A percentile compares a stretch with the other conserved stretches of the same genome.
phyloP scores from a whole-genome alignment of 2,888 invertebrate species.

The Coelinius sp. region DNA sequence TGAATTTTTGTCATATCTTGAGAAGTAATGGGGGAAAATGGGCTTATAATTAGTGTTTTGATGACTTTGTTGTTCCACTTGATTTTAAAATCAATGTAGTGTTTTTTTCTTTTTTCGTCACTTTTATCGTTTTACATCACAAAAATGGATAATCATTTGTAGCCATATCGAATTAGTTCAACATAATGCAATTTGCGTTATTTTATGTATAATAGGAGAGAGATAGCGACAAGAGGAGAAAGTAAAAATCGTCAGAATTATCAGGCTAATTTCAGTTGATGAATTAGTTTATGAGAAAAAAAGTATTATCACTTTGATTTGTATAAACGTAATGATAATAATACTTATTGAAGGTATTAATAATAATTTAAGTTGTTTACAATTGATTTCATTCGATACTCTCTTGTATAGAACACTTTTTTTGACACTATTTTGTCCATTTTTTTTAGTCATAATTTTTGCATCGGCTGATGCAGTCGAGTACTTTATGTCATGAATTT shows the following conservation, averaged over 20 bases:
- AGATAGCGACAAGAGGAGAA: background rate
- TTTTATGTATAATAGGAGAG: slow-evolving; percentile 9
- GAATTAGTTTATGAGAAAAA: background rate
- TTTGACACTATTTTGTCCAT: slow-evolving; percentile 46
- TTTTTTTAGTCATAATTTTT: slow-evolving; percentile 42
- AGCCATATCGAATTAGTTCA: slow-evolving; percentile 1
- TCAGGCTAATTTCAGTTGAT: background rate
- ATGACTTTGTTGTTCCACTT: background rate
- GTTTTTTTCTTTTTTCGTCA: background rate
- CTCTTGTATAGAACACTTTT: slow-evolving; percentile 61
- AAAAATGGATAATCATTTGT: slow-evolving; percentile 17
- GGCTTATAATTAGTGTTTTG: background rate
- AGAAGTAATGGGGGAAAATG: background rate
- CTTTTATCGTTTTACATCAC: slow-evolving; percentile 8
- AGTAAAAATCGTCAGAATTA: background rate
- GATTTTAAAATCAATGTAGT: background rate
- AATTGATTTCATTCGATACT: slow-evolving; percentile 49
- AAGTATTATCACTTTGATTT: slow-evolving; percentile 23
- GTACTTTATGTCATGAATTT: slow-evolving; percentile 59
- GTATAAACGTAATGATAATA: slow-evolving; percentile 13
- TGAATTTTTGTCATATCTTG: too few relatives aligned
- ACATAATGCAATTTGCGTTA: slow-evolving; percentile 9
- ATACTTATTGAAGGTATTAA: slow-evolving; percentile 19
- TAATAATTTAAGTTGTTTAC: slow-evolving; percentile 35
- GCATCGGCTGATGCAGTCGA: slow-evolving; percentile 51